Base-by-base conservation (phyloP, 2,797 vertebrate species). In the Danio kyathit region DNA sequence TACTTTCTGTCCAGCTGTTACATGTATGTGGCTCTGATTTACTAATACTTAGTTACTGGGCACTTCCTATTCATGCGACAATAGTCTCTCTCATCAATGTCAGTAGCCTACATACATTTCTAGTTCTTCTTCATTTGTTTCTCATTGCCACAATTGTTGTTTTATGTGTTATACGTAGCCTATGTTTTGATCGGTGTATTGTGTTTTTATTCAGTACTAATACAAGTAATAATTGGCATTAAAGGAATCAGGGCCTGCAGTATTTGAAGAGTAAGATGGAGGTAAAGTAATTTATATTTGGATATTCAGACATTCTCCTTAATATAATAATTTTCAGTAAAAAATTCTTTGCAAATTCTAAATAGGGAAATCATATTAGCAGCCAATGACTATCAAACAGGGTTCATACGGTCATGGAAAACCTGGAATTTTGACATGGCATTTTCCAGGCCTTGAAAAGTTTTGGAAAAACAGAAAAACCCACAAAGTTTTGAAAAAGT, bases 11-110 rank as follows among this genome's bases (percentile, higher is more conserved):
- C 54, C 29, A 4, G 16, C 29, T 17, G 13, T 7, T 60, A 13
- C 19, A 6, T 14, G 12, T 60, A 14, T 38, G 7, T 60, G 14
- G 29, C 38, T 13, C 3, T 38, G 9, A 19, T 38, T 54, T 8
- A 49, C 44, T 29, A 67, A 49, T 70, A 54, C 29, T 54, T 70
- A n/a, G 46, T 66, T 70, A 70, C 14, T 40, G 12, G 29, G 48
- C n/a, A 16, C 13, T 1, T 16, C 8, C 16, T 44, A 71, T 13
- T 19, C 5, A 14, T 49, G 21, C 21, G 6, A 49, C 44, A 46
- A 4, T 17, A n/a, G 29, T 41, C 29, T 38, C 19, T 14, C 21
- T 49, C 8, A 19, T n/a, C 6, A 70, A 16, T 52, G 29, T 40
- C 21, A 17, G 6, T 70, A 52, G 21, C 11, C 29, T 29, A 29